Conservation (phyloP, 2,113 vertebrate genomes). For the Plecotus auritus region DNA sequence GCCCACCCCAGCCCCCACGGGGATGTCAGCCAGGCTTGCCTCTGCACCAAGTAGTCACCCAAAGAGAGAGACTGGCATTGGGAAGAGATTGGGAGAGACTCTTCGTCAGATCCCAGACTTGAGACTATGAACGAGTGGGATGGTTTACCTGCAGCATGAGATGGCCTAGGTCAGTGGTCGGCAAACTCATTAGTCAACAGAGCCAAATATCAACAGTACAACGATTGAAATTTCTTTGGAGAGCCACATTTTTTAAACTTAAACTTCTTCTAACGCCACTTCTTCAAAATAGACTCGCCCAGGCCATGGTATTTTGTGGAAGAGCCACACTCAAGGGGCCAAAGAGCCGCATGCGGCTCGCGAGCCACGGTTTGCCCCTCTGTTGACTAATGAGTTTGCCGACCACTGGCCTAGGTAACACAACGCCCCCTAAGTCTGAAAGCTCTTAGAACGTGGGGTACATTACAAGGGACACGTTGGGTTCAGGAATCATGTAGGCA, state of each 20-base stretch:
- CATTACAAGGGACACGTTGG: background rate
- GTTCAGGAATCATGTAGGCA: background rate
- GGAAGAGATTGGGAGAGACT: background rate
- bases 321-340: no score
- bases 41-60: background rate
- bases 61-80: background rate
- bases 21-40: background rate
- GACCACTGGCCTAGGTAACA: background rate
- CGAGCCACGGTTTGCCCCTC: no score
- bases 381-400: no score
- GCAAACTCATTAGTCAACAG: no score
- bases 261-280: no score
- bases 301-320: no score
- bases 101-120: background rate
- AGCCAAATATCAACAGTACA: no score
- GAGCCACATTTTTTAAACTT: no score
- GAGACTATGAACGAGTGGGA: background rate
- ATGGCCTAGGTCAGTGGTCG: background rate
- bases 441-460: background rate
- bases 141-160: background rate
- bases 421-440: background rate
- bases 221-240: no score
- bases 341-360: no score
- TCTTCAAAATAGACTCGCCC: no score
- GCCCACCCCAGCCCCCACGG: background rate